phyloP scores from a whole-genome alignment of 2,797 vertebrate genomes.

The Myotis planiceps region DNA sequence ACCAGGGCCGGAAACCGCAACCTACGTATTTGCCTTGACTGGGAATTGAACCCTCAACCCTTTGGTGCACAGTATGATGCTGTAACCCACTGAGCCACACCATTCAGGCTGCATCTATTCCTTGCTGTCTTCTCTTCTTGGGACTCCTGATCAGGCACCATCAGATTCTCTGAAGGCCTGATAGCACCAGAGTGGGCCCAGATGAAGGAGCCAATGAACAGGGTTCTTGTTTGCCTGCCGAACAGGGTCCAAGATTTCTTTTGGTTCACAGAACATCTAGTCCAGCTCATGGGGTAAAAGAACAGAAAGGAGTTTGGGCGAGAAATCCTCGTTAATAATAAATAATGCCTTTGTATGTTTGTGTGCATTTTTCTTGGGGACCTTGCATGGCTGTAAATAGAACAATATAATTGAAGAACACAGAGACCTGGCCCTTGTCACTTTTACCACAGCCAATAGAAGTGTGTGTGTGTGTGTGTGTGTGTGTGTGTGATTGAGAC shows the following conservation, averaged over 20 bases:
- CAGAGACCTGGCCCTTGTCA: not conserved
- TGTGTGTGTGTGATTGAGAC: not conserved
- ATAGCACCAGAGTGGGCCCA: not conserved
- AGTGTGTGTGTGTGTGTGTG: not conserved
- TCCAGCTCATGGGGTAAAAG: not conserved
- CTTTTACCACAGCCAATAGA: not conserved
- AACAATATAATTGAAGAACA: not conserved
- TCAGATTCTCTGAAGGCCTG: not conserved
- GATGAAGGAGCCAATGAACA: not conserved
- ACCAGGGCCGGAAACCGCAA: not conserved
- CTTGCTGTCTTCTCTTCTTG: not conserved
- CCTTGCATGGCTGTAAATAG: not conserved
- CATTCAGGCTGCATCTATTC: not conserved
- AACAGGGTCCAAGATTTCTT: not conserved
- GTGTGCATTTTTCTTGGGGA: not conserved
- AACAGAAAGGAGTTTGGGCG: not conserved
- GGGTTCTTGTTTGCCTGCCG: not conserved
- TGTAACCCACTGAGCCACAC: not conserved
- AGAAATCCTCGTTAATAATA: not conserved
- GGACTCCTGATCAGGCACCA: not conserved
- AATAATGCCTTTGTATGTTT: not conserved
- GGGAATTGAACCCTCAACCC: not conserved
- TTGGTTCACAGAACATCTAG: not conserved
- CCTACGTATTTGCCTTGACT: not conserved
- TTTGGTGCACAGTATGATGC: not conserved